Percentiles rank a stretch among this genome's conserved stretches.
phyloP scores from a whole-genome alignment of 30 jellyfish, hydroid and myxozoan genomes.

The Rhopilema esculentum region DNA sequence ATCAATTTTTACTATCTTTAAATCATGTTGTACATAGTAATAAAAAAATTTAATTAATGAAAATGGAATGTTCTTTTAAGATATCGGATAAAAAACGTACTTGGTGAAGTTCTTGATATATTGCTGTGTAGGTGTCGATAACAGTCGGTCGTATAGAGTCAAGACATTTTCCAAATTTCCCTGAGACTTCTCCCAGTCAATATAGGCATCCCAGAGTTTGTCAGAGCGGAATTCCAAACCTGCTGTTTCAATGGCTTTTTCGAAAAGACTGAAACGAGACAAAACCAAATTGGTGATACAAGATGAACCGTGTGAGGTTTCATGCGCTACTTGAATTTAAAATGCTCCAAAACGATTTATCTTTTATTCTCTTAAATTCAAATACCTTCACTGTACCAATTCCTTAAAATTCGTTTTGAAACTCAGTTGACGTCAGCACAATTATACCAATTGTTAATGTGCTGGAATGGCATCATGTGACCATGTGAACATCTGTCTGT shows the following conservation, averaged over 20 bases:
- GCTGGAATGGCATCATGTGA: slow-evolving; percentile 53
- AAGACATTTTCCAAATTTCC: slow-evolving; percentile 75
- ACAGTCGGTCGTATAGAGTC: slow-evolving; percentile 70
- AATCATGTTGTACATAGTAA: too few species aligned
- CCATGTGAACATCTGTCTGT: slow-evolving; percentile 40
- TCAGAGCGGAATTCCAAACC: slow-evolving; percentile 92
- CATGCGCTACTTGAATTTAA: slow-evolving; percentile 10
- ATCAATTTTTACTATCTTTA: too few species aligned
- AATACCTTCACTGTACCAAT: slow-evolving; percentile 58
- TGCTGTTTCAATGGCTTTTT: slow-evolving; percentile 81
- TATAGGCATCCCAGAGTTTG: slow-evolving; percentile 87
- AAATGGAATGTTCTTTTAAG: too few species aligned
- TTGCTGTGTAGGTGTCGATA: slow-evolving; percentile 91
- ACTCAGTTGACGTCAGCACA: slow-evolving; percentile 38
- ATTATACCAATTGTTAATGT: slow-evolving; percentile 43
- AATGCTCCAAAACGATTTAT: slow-evolving; percentile 46
- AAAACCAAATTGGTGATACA: too few species aligned
- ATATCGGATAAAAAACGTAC: slow-evolving; percentile 29
- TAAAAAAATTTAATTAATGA: too few species aligned
- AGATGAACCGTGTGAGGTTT: too few species aligned
- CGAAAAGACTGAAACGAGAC: slow-evolving; percentile 71
- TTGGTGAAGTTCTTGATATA: slow-evolving; percentile 70
- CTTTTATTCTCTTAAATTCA: slow-evolving; percentile 51
- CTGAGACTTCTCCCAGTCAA: slow-evolving; percentile 83
- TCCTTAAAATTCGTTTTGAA: slow-evolving; percentile 21